Conservation (phyloP, 2,888 invertebrate genomes). For the Eurytoma adleriae region DNA sequence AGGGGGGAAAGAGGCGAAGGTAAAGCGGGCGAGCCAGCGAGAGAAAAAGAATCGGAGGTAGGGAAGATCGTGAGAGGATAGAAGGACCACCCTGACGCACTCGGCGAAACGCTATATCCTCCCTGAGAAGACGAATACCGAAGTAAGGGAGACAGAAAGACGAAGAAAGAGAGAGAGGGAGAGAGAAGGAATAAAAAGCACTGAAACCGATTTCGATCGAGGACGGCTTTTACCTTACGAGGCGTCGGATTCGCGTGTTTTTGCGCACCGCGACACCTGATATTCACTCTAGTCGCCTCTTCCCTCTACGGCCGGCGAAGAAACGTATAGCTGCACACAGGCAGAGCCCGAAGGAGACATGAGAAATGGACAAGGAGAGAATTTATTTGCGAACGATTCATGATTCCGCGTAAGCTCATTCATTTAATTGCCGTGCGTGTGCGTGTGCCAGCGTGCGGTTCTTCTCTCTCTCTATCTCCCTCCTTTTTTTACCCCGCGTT, state of each 20-base stretch:
- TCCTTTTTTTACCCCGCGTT: background rate
- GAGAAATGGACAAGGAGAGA: slow-evolving; percentile 38
- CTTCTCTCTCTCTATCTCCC: no score
- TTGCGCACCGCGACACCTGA: slow-evolving; percentile 51
- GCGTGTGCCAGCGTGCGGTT: no score
- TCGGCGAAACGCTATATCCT: slow-evolving; percentile 43
- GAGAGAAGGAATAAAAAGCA: slow-evolving; percentile 30
- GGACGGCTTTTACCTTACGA: slow-evolving; percentile 40
- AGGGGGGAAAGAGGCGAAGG: background rate
- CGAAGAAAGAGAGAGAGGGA: background rate
- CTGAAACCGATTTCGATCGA: slow-evolving; percentile 25
- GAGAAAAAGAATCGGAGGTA: background rate
- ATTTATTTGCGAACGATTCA: slow-evolving; percentile 54
- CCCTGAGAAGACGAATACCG: background rate
- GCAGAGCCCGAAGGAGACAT: background rate
- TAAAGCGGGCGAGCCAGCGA: background rate
- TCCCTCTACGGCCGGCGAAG: slow-evolving; percentile 5
- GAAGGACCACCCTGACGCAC: slow-evolving; percentile 46
- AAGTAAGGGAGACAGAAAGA: no score
- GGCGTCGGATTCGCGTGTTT: slow-evolving; percentile 55
- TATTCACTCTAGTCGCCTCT: slow-evolving; percentile 24
- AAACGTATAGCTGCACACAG: slow-evolving; percentile 17
- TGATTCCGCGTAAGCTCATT: slow-evolving; percentile 53
- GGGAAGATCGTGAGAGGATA: slow-evolving; percentile 18
- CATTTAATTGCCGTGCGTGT: slow-evolving; percentile 46